phyloP scores from a whole-genome alignment of 2,888 invertebrate species.

The Sicus ferrugineus region DNA sequence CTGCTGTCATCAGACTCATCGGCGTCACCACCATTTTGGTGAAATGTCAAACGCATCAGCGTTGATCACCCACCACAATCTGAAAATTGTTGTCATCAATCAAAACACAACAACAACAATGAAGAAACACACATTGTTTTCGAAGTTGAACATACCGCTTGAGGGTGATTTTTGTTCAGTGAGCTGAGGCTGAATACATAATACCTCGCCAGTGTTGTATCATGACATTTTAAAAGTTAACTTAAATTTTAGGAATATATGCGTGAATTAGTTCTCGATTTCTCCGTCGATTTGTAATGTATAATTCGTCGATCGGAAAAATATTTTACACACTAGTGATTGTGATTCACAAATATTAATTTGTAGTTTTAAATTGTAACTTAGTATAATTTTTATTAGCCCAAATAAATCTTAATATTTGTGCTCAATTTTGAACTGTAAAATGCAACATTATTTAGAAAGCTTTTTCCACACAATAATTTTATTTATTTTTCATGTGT shows the following conservation, averaged over 20 bases:
- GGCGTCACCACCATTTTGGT: constrained; percentile 36
- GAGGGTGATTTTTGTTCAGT: not conserved
- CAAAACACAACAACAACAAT: constrained; percentile 3
- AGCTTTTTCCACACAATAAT: too few species aligned
- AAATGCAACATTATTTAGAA: too few species aligned
- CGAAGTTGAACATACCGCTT: not conserved
- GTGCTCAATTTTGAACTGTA: too few species aligned
- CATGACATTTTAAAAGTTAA: not conserved
- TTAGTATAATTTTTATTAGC: too few species aligned
- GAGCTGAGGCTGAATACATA: not conserved
- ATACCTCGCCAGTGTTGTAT: not conserved
- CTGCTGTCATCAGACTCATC: constrained; percentile 26
- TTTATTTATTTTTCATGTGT: too few species aligned
- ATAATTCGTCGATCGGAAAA: too few species aligned
- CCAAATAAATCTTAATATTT: too few species aligned
- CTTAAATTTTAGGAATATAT: not conserved
- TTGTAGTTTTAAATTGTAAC: too few species aligned
- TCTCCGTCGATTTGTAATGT: too few species aligned
- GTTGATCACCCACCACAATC: constrained; percentile 28
- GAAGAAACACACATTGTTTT: not conserved
- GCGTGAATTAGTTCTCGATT: too few species aligned
- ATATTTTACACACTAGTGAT: too few species aligned
- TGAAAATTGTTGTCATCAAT: constrained; percentile 26
- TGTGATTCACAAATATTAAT: too few species aligned
- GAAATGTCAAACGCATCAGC: constrained; percentile 32